A percentile compares a stretch with the other conserved stretches of the same genome.
phyloP scores from a whole-genome alignment of 2,888 invertebrate genomes.

The Eilema depressum region DNA sequence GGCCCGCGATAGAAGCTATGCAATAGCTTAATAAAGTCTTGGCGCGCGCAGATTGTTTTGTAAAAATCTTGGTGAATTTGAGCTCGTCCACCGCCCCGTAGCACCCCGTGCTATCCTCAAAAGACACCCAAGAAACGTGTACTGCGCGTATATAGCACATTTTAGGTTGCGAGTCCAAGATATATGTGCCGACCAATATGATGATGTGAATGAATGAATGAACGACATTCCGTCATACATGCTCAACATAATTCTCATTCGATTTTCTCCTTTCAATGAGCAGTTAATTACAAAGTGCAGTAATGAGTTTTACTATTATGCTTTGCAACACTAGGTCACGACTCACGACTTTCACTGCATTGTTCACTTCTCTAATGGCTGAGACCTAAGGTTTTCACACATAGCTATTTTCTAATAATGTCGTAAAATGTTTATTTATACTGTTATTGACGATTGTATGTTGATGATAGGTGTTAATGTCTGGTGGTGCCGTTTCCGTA shows the following conservation, averaged over 20 bases:
- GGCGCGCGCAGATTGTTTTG: too few relatives aligned
- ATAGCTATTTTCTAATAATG: slow-evolving; percentile 17
- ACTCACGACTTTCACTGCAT: slow-evolving; percentile 25
- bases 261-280: slow-evolving; percentile 8
- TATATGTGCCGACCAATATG: too few relatives aligned
- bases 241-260: neutral
- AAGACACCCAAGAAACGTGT: too few relatives aligned
- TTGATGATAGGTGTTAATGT: neutral
- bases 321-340: slow-evolving; percentile 13
- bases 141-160: too few relatives aligned
- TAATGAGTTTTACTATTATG: slow-evolving; percentile 17
- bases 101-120: too few relatives aligned
- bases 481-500: too few relatives aligned
- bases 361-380: slow-evolving; percentile 13
- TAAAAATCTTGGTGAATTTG: too few relatives aligned
- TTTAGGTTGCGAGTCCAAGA: too few relatives aligned
- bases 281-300: neutral
- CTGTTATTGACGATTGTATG: neutral
- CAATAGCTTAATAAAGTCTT: too few relatives aligned
- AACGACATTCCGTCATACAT: neutral
- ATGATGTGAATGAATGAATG: too few relatives aligned
- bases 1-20: too few relatives aligned
- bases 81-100: too few relatives aligned
- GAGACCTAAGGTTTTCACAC: slow-evolving; percentile 20
- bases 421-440: slow-evolving; percentile 9